Evolutionary conservation across 2,888 invertebrate species (phyloP), one percentile per base, ranked within the genome.

Genomic region (Lathronympha strigana): DNA sequence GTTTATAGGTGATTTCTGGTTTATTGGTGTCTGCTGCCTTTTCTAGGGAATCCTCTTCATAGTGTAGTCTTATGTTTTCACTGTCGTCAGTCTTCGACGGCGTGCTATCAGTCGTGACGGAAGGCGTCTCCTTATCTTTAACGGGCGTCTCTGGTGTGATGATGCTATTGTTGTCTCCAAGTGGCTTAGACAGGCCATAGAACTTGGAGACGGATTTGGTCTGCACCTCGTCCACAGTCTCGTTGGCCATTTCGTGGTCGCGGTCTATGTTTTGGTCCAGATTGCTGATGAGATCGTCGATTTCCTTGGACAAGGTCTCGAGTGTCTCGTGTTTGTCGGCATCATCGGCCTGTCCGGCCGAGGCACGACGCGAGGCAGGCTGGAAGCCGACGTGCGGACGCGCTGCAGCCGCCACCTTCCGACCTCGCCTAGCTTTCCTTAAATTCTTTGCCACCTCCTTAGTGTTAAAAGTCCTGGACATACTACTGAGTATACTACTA

Each of bases 391-490:
- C 67, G n/a, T 66, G 69, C 11, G 76, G 61, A 50, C 75, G 76
- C 1, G 83, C 77, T 21, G 85, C 81, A 4, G 83, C 82, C 8
- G 88, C 89, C 31, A 82, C 90, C 69, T 91, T 92, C 58, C 89
- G 81, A 23, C 92, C 93, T 38, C 92, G 81, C 60, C 92, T 81
- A 4, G 92, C 92, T 71, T 88, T 86, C 61, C 92, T 84, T 61
- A 93, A 92, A 79, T 91, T 92, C 73, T 92, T 92, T 19, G 89
- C 84, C 69, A 92, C 79, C 68, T 91, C 87, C 69, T 89, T 90
- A 58, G 92, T 89, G 77, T 92, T 92, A 81, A 92, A 92, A 77
- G 90, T 91, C 83, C 87, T 91, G 66, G 92, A 92, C 92, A 92
- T 92, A 80, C 92, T 90, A 79, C 86, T 90, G 79, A 92, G 82